phyloP scores from a whole-genome alignment of 1,140 invertebrate species.

The Panulirus ornatus region DNA sequence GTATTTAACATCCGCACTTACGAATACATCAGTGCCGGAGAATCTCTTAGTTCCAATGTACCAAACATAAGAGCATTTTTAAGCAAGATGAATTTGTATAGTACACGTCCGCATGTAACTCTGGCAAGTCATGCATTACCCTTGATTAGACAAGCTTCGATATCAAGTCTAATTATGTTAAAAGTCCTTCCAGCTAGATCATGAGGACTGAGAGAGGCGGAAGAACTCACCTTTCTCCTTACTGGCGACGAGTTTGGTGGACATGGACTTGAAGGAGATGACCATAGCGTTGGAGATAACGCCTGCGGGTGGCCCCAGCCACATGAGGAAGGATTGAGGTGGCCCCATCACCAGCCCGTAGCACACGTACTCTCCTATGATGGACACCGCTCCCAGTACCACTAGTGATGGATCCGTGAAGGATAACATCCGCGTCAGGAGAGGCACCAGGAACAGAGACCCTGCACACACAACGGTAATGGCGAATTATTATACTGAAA shows the following conservation, averaged over 20 bases:
- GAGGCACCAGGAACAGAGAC: constrained; percentile 69
- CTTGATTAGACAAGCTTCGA: too few species aligned
- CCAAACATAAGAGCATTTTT: too few species aligned
- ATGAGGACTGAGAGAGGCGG: too few species aligned
- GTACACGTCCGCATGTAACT: too few species aligned
- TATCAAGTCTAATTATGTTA: too few species aligned
- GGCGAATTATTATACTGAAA: not conserved
- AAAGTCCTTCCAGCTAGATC: too few species aligned
- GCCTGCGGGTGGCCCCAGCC: constrained; percentile 59
- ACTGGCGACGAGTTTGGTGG: constrained; percentile 67
- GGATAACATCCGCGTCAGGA: constrained; percentile 50
- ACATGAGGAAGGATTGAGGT: constrained; percentile 59
- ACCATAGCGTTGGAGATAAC: constrained; percentile 64
- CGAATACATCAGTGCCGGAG: too few species aligned
- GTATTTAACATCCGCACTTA: too few species aligned
- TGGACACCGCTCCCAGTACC: constrained; percentile 48
- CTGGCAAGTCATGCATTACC: too few species aligned
- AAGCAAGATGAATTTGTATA: too few species aligned
- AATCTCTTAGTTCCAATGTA: too few species aligned
- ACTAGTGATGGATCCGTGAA: constrained; percentile 61
- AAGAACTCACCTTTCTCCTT: constrained; percentile 73
- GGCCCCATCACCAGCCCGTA: constrained; percentile 54
- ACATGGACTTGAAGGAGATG: constrained; percentile 68
- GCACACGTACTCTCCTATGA: constrained; percentile 61
- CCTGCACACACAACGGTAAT: constrained; percentile 17